phyloP scores from a whole-genome alignment of 2,113 vertebrate genomes.

The Otolemur garnettii region DNA sequence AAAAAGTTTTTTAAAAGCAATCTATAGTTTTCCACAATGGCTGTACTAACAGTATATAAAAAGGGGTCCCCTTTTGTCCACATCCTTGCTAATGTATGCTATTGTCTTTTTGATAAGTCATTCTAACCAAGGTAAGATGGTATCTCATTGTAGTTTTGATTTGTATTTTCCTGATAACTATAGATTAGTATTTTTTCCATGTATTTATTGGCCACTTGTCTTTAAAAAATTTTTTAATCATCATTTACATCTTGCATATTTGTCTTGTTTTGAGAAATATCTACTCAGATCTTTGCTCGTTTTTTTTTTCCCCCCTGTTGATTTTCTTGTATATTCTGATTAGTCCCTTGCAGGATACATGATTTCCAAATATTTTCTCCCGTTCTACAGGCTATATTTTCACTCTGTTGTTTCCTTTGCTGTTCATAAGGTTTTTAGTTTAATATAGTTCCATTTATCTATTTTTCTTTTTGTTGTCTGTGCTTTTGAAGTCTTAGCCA shows the following conservation, averaged over 20 bases:
- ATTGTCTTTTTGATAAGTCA: not conserved
- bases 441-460: not conserved
- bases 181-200: not conserved
- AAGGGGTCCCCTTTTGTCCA: not conserved
- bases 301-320: not conserved
- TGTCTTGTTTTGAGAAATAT: not conserved
- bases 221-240: not conserved
- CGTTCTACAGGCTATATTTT: not conserved
- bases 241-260: no score
- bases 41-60: not conserved
- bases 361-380: not conserved
- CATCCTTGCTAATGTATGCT: not conserved
- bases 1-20: not conserved
- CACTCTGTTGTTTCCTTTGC: not conserved
- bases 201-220: not conserved
- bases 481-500: not conserved
- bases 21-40: not conserved
- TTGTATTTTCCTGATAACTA: not conserved
- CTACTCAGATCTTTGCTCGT: not conserved
- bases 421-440: not conserved
- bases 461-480: not conserved
- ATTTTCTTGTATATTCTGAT: not conserved
- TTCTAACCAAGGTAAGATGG: not conserved
- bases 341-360: not conserved
- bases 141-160: not conserved